Evolutionary conservation across 2,888 invertebrate genomes (phyloP).

Genomic region (Sphaeridia pumilis): DNA sequence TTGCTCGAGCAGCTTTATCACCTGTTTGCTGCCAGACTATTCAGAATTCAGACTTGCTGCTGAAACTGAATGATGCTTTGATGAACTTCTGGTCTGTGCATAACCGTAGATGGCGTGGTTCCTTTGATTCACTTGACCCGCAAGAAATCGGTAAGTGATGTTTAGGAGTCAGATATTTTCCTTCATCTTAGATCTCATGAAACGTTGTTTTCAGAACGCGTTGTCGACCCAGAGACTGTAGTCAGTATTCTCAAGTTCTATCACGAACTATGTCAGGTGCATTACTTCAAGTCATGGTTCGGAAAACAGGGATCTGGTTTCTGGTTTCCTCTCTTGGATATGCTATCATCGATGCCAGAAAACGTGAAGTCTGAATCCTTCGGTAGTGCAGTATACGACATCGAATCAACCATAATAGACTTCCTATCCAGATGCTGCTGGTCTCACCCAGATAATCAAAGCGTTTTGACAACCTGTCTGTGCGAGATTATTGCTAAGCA

Average conservation of each 20-base stretch:
- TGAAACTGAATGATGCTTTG: slow-evolving; percentile 52
- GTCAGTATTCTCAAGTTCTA: slow-evolving; percentile 62
- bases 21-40: slow-evolving; percentile 62
- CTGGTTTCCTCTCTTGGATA: slow-evolving; percentile 68
- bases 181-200: neutral
- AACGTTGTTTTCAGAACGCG: neutral
- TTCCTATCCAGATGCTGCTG: slow-evolving; percentile 70
- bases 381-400: slow-evolving; percentile 37
- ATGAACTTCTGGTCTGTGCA: slow-evolving; percentile 38
- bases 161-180: neutral
- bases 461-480: slow-evolving; percentile 64
- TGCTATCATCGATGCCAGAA: slow-evolving; percentile 45
- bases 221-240: slow-evolving; percentile 19
- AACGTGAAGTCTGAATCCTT: slow-evolving; percentile 30
- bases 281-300: slow-evolving; percentile 75
- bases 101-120: slow-evolving; percentile 16
- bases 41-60: slow-evolving; percentile 61
- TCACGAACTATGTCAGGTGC: slow-evolving; percentile 65
- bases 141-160: neutral
- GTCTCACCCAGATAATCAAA: slow-evolving; percentile 74
- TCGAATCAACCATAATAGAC: slow-evolving; percentile 66
- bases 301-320: slow-evolving; percentile 70
- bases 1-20: slow-evolving; percentile 70
- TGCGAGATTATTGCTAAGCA: slow-evolving; percentile 61
- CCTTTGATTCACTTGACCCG: neutral